Evolutionary conservation across 2,888 invertebrate species (phyloP).

Genomic region (Unio pictorum): DNA sequence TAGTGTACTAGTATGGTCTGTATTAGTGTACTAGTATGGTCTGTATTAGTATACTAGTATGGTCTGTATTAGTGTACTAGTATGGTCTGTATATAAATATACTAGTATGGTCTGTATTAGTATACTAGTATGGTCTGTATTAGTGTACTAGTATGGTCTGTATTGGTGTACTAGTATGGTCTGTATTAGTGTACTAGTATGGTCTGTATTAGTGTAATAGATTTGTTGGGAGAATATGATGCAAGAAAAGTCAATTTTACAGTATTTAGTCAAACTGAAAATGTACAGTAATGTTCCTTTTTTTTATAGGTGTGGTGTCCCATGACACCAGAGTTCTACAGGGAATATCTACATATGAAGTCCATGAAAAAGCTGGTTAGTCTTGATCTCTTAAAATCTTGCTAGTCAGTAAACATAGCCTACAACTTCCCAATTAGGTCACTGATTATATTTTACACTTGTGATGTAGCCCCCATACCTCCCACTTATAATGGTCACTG

Average conservation of each 20-base stretch:
- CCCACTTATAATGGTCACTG: no score
- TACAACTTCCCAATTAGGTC: no score
- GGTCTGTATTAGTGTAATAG: neutral
- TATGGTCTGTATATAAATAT: no score
- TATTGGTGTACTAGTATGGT: neutral
- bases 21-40: no score
- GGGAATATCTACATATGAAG: slow-evolving; percentile 93
- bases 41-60: no score
- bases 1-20: no score
- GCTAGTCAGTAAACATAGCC: no score
- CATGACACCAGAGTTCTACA: slow-evolving; percentile 99
- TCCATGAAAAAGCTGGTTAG: slow-evolving; percentile 87
- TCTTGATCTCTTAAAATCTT: slow-evolving; percentile 2
- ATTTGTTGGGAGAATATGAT: neutral
- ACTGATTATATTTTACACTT: no score
- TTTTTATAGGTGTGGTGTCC: slow-evolving; percentile 87
- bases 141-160: neutral
- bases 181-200: neutral
- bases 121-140: neutral
- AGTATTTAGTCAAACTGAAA: neutral
- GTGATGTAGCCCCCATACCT: no score
- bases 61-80: no score
- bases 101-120: no score
- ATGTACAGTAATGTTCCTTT: slow-evolving; percentile 1
- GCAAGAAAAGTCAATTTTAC: neutral